These are phyloP conservation scores for Drosophila kurseongensis DNA, from an alignment of 1,140 invertebrate species.

Conservation along the genomic window DNA sequence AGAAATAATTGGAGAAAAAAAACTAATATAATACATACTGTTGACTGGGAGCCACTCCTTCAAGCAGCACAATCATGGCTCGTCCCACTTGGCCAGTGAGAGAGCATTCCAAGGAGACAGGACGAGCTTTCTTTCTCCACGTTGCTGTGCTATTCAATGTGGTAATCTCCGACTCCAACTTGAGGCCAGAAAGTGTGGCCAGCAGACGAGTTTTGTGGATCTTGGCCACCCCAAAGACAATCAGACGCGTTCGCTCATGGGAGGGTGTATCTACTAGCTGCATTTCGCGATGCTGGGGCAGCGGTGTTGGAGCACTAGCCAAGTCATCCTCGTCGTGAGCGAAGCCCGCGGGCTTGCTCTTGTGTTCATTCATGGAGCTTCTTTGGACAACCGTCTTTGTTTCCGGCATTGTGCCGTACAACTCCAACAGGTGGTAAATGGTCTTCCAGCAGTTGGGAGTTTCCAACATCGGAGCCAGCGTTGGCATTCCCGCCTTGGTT, in stretches of 20 bases:
- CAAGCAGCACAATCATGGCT: conserved; percentile 96
- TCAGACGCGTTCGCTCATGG: conserved; percentile 76
- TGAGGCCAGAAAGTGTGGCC: conserved; percentile 96
- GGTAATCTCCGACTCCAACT: conserved; percentile 86
- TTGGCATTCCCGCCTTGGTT: conserved; percentile 67
- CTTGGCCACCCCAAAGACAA: conserved; percentile 93
- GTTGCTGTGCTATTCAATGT: conserved; percentile 82
- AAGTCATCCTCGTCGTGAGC: conserved; percentile 86
- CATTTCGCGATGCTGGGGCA: conserved; percentile 84
- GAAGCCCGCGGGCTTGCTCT: conserved; percentile 43
- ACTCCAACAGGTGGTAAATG: conserved; percentile 95
- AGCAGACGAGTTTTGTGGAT: conserved; percentile 94
- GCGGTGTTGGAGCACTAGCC: conserved; percentile 85
- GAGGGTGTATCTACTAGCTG: conserved; percentile 58
- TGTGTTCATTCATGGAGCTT: conserved; percentile 70
- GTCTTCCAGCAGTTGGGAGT: conserved; percentile 97
- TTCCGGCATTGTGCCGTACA: conserved; percentile 97
- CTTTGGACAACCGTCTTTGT: conserved; percentile 92
- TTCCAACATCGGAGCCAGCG: conserved; percentile 62
- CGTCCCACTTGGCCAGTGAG: conserved; percentile 95
- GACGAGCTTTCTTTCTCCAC: conserved; percentile 82
- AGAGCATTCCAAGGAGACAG: conserved; percentile 91
- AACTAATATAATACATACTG: conserved; percentile 86
- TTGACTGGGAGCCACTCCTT: conserved; percentile 94
- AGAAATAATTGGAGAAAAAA: neutral